phyloP scores from a whole-genome alignment of 2,888 invertebrate genomes.

The Eristalis arbustorum region DNA sequence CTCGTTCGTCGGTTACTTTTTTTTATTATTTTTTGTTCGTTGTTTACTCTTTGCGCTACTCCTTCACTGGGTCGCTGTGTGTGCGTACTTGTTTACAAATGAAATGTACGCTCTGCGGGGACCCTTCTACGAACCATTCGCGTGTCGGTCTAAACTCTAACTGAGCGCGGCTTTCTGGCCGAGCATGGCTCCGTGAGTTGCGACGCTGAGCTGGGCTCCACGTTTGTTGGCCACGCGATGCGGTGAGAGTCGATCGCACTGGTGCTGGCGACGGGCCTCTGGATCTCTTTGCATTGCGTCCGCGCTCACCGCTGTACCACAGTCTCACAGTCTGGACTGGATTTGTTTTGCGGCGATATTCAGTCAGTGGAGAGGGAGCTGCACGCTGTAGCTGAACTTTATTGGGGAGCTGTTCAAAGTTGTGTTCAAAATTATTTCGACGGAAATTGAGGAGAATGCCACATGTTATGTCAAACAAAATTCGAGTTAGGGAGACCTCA shows the following conservation, averaged over 20 bases:
- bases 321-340: background rate
- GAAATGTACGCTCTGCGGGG: constrained; percentile 1
- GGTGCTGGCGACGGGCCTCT: background rate
- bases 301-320: background rate
- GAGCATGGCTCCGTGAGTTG: constrained; percentile 25
- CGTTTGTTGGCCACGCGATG: background rate
- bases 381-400: constrained; percentile 7
- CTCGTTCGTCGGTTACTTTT: constrained; percentile 1
- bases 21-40: background rate
- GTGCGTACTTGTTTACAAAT: constrained; percentile 1
- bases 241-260: background rate
- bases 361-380: background rate
- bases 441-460: no score
- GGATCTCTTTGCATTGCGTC: constrained; percentile 7
- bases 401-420: background rate
- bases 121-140: constrained; percentile 53
- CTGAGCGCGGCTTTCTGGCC: constrained; percentile 57
- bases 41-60: constrained; percentile 5
- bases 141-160: constrained; percentile 65
- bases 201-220: background rate
- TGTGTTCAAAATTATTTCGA: no score
- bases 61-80: background rate
- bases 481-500: no score
- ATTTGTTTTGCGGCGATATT: constrained; percentile 1
- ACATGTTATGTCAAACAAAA: no score